Conservation (phyloP, 2,888 invertebrate species). For the Acanthoscelides obtectus region DNA sequence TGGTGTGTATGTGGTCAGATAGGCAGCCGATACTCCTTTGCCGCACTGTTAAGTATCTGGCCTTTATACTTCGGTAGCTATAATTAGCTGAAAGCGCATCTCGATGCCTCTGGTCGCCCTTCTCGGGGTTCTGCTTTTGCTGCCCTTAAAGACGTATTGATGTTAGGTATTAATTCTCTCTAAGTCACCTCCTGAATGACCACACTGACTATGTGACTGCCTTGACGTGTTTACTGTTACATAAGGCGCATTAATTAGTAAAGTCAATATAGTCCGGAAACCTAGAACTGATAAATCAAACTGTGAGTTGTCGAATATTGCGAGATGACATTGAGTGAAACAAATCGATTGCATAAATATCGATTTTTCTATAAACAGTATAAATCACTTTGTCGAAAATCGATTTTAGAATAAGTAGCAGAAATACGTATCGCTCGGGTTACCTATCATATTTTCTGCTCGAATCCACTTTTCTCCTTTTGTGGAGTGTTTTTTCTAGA, state of each 20-base stretch:
- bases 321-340: too few relatives aligned
- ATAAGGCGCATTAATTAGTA: slow-evolving; percentile 9
- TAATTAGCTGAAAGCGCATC: slow-evolving; percentile 44
- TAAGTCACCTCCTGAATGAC: slow-evolving; percentile 42
- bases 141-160: slow-evolving; percentile 43
- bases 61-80: slow-evolving; percentile 41
- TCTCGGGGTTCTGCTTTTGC: slow-evolving; percentile 31
- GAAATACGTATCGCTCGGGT: too few relatives aligned
- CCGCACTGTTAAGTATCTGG: slow-evolving; percentile 41
- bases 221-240: slow-evolving; percentile 11
- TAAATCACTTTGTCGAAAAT: too few relatives aligned
- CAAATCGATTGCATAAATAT: too few relatives aligned
- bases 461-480: too few relatives aligned
- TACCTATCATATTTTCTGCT: too few relatives aligned
- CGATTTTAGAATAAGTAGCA: too few relatives aligned
- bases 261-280: slow-evolving; percentile 4
- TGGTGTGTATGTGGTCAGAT: slow-evolving; percentile 43
- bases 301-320: too few relatives aligned
- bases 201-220: slow-evolving; percentile 25
- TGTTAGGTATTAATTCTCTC: slow-evolving; percentile 40
- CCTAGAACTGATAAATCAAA: too few relatives aligned
- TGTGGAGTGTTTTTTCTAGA: too few relatives aligned
- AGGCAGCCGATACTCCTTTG: slow-evolving; percentile 34
- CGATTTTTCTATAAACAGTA: too few relatives aligned
- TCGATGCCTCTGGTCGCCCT: background rate